A percentile compares a stretch with the other conserved stretches of the same genome.
phyloP scores from a whole-genome alignment of 2,797 vertebrate genomes.

The Halcyon smyrnensis region DNA sequence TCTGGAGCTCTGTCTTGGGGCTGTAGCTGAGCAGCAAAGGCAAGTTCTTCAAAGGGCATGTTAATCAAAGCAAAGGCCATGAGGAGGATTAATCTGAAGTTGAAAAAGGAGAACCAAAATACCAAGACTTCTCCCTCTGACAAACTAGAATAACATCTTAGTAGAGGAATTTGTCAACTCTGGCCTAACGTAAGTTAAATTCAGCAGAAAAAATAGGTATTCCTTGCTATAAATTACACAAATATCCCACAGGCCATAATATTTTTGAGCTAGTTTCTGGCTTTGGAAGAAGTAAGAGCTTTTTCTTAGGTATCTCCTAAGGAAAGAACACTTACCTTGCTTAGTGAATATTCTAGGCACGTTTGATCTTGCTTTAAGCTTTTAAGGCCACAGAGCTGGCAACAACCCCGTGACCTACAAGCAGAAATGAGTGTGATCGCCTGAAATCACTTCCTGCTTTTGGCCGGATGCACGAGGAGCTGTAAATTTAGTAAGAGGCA shows the following conservation, averaged over 20 bases:
- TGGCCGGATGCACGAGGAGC: background rate
- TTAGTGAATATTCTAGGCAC: background rate
- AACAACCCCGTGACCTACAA: background rate
- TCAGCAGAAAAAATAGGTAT: background rate
- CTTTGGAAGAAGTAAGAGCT: background rate
- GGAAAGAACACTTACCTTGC: background rate
- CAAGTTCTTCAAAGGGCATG: background rate
- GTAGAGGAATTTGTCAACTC: background rate
- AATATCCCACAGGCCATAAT: accelerated
- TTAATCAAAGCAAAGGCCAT: background rate
- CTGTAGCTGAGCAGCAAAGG: background rate
- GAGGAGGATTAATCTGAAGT: background rate
- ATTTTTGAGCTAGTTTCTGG: background rate
- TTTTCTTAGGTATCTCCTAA: background rate
- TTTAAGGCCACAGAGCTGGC: background rate
- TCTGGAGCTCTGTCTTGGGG: background rate
- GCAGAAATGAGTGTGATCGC: accelerated
- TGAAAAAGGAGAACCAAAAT: background rate
- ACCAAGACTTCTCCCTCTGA: background rate
- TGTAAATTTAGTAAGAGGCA: background rate
- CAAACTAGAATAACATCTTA: background rate
- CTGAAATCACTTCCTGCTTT: background rate
- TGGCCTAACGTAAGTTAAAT: background rate
- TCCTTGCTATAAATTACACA: background rate
- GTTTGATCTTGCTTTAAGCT: background rate